These are phyloP conservation scores for Trichechus manatus DNA, from an alignment of 2,113 vertebrate genomes.

Conservation along the genomic window DNA sequence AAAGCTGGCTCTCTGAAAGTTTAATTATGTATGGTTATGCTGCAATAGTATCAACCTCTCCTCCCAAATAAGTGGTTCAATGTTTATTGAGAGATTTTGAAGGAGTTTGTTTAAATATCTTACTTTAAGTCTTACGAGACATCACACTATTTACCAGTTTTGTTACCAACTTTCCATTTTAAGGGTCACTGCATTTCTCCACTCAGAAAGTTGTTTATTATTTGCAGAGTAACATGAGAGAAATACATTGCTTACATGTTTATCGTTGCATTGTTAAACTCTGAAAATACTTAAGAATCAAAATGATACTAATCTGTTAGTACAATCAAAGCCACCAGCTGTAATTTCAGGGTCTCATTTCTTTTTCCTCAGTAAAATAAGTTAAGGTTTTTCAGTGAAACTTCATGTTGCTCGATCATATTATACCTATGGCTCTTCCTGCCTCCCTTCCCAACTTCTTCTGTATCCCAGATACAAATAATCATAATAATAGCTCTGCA, in stretches of 20 bases:
- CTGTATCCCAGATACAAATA: constrained; percentile 67
- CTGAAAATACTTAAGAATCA: neutral
- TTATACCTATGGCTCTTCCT: neutral
- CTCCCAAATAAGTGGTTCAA: neutral
- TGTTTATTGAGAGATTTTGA: neutral
- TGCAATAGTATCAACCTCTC: neutral
- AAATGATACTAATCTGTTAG: constrained; percentile 36
- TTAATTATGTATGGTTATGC: neutral
- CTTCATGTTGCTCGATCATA: neutral
- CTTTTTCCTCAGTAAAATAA: constrained; percentile 34
- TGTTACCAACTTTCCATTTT: constrained; percentile 52
- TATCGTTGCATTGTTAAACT: neutral
- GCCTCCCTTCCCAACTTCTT: constrained; percentile 43
- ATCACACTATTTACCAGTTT: constrained; percentile 17
- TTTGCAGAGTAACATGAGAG: constrained; percentile 11
- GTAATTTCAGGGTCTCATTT: neutral
- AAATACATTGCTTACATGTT: neutral
- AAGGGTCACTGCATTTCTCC: constrained; percentile 38
- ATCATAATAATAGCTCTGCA: constrained; percentile 61
- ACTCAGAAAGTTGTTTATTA: constrained; percentile 25
- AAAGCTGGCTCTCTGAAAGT: neutral
- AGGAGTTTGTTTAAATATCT: constrained; percentile 14
- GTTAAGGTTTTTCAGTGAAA: constrained; percentile 47
- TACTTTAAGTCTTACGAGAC: constrained; percentile 26
- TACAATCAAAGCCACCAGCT: neutral